A percentile compares a stretch with the other conserved stretches of the same genome.
phyloP scores from a whole-genome alignment of 2,797 vertebrate genomes.

The Chelmon rostratus region DNA sequence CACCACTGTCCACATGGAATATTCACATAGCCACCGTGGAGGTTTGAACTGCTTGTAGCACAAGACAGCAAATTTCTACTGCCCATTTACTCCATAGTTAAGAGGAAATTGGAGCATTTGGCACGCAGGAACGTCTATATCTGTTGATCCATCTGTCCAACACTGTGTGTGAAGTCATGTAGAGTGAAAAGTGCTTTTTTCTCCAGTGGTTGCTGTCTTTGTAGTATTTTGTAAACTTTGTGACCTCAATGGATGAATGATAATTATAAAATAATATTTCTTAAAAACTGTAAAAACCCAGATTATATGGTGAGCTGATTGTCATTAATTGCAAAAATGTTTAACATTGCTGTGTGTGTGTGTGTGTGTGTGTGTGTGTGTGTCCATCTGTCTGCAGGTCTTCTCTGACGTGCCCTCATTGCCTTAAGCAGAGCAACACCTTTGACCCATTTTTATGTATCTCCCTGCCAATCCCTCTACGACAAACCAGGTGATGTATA shows the following conservation, averaged over 20 bases:
- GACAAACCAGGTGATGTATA: constrained; percentile 91
- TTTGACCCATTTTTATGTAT: constrained; percentile 95
- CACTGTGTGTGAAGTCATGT: not conserved
- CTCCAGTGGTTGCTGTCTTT: not conserved
- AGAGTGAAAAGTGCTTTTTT: constrained; percentile 3
- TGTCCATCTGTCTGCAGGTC: constrained; percentile 85
- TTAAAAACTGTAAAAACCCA: not conserved
- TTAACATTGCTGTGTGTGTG: not conserved
- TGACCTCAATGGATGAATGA: not conserved
- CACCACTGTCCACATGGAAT: constrained; percentile 24
- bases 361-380: no score
- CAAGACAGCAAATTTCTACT: not conserved
- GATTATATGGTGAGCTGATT: not conserved
- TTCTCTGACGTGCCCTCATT: constrained; percentile 95
- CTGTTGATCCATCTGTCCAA: constrained; percentile 5
- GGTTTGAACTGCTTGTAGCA: constrained; percentile 7
- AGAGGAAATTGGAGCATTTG: constrained; percentile 12
- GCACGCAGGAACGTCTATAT: not conserved
- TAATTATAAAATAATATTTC: not conserved
- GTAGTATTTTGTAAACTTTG: not conserved
- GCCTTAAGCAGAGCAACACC: constrained; percentile 96
- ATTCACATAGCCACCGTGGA: constrained; percentile 8
- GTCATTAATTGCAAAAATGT: not conserved
- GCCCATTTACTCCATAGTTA: not conserved
- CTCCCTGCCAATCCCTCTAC: constrained; percentile 93